Conservation (phyloP, 2,888 invertebrate species). For the Rhodophaea formosa region DNA sequence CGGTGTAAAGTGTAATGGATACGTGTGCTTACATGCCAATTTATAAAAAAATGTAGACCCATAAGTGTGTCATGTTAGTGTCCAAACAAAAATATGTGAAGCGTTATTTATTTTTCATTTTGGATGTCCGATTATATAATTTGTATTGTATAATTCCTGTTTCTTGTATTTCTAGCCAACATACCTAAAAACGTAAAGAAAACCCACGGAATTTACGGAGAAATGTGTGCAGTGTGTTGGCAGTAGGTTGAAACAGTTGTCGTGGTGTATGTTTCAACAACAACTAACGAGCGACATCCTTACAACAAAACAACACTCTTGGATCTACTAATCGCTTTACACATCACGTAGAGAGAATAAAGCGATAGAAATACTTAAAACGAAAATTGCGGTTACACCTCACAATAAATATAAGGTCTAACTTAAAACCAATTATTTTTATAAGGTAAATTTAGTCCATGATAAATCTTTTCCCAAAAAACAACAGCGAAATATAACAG, state of each 20-base stretch:
- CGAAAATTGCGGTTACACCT: slow-evolving; percentile 24
- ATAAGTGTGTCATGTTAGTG: slow-evolving; percentile 64
- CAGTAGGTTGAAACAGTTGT: slow-evolving; percentile 47
- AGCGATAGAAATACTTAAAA: slow-evolving; percentile 21
- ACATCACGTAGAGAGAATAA: slow-evolving; percentile 27
- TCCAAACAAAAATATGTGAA: slow-evolving; percentile 26
- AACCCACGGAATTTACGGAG: slow-evolving; percentile 11
- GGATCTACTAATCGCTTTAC: slow-evolving; percentile 62
- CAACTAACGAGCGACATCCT: slow-evolving; percentile 47
- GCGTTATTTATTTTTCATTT: slow-evolving; percentile 1
- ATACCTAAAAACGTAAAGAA: not conserved
- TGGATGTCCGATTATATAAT: slow-evolving; percentile 16
- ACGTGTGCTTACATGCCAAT: slow-evolving; percentile 57
- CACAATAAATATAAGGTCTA: slow-evolving; percentile 27
- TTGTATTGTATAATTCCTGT: slow-evolving; percentile 11
- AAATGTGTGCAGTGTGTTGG: slow-evolving; percentile 80
- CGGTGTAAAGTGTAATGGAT: slow-evolving; percentile 38
- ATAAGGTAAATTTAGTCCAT: too few relatives aligned
- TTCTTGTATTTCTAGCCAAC: slow-evolving; percentile 10
- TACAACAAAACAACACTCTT: slow-evolving; percentile 58
- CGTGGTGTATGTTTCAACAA: slow-evolving; percentile 39
- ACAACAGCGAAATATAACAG: too few relatives aligned
- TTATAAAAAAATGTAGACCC: slow-evolving; percentile 59
- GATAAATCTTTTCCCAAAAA: too few relatives aligned
- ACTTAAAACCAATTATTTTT: too few relatives aligned